A percentile compares a stretch with the other conserved stretches of the same genome.
Conservation (phyloP, 1,140 invertebrate genomes). For the Brevipalpus yothersi region DNA sequence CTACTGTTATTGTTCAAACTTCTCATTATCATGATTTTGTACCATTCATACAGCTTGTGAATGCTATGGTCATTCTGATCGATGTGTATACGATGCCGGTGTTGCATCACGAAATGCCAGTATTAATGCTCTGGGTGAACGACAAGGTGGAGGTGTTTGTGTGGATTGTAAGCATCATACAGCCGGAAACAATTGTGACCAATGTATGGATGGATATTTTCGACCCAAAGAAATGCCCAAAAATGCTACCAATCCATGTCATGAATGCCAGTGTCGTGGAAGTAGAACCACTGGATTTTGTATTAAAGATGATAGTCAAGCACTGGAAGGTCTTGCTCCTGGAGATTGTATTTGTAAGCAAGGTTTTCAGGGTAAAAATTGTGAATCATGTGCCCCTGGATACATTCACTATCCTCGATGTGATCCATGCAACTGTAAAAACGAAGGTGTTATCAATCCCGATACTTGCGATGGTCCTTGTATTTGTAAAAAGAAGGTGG, state of each 20-base stretch:
- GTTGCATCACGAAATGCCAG: conserved; percentile 50
- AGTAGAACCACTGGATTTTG: conserved; percentile 80
- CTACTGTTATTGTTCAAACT: neutral
- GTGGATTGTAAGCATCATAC: conserved; percentile 76
- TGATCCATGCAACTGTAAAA: conserved; percentile 51
- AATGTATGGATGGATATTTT: conserved; percentile 63
- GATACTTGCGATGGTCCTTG: conserved; percentile 51
- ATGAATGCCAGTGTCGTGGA: conserved; percentile 70
- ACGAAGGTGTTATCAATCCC: conserved; percentile 35
- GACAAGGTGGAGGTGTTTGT: conserved; percentile 77
- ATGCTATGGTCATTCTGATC: conserved; percentile 72
- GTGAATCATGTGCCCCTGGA: conserved; percentile 57
- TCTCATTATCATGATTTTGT: conserved; percentile 37
- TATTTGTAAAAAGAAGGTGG: conserved; percentile 59
- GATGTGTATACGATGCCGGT: conserved; percentile 65
- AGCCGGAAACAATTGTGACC: conserved; percentile 87
- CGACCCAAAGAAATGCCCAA: conserved; percentile 59
- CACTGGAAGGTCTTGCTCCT: conserved; percentile 43
- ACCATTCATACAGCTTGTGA: conserved; percentile 73
- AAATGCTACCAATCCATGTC: conserved; percentile 41
- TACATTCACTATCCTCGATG: conserved; percentile 53
- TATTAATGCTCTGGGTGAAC: conserved; percentile 69
- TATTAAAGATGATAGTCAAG: conserved; percentile 19
- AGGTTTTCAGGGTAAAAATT: conserved; percentile 53
- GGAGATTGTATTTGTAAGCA: conserved; percentile 61